These are phyloP conservation scores for Atta cephalotes DNA, from an alignment of 1,140 invertebrate species.

Conservation along the genomic window DNA sequence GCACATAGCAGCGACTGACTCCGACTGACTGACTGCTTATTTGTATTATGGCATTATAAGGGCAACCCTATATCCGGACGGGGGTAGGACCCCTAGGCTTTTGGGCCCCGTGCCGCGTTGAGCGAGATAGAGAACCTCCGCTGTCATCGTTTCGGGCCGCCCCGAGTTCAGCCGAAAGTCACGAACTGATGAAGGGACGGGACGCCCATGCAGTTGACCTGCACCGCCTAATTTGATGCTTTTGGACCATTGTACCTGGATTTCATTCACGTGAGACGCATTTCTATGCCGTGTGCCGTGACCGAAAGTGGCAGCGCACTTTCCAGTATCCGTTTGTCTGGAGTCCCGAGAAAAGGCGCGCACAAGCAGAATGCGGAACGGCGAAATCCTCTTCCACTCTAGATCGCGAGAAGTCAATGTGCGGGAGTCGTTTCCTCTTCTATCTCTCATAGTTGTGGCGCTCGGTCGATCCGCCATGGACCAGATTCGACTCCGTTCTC, in stretches of 20 bases:
- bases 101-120: conserved; percentile 26
- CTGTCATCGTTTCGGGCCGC: conserved; percentile 17
- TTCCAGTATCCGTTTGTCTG: conserved; percentile 40
- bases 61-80: conserved; percentile 73
- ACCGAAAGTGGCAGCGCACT: conserved; percentile 58
- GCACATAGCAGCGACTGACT: conserved; percentile 66
- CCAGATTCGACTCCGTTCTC: conserved; percentile 64
- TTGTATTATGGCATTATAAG: conserved; percentile 77
- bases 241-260: conserved; percentile 74
- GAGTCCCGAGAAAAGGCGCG: conserved; percentile 36
- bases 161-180: conserved; percentile 69
- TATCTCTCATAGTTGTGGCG: conserved; percentile 25
- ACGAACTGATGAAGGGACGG: conserved; percentile 66
- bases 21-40: conserved; percentile 76
- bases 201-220: conserved; percentile 81
- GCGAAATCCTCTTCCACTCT: background rate
- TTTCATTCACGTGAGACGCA: conserved; percentile 60
- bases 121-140: background rate
- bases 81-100: conserved; percentile 50
- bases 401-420: conserved; percentile 11
- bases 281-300: conserved; percentile 67
- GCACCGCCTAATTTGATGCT: conserved; percentile 82
- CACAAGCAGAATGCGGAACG: conserved; percentile 27
- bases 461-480: conserved; percentile 62
- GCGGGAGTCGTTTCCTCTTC: conserved; percentile 25